Evolutionary conservation across 2,797 vertebrate genomes (phyloP), one percentile per base, ranked within the genome.

Genomic region (Fratercula arctica): DNA sequence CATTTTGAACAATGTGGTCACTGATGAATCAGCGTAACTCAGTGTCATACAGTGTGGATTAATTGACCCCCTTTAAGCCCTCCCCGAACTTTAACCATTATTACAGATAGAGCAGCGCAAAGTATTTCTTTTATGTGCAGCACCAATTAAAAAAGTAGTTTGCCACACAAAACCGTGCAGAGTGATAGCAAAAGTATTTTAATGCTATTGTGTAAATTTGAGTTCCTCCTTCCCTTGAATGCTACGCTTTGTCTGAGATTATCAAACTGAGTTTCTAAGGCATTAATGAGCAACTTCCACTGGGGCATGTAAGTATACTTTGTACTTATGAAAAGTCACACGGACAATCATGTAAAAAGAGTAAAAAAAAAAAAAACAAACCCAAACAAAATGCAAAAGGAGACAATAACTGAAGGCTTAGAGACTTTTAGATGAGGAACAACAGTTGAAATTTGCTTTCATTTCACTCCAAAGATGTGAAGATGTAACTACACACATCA

Each of bases 191-290:
- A 13, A 94, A 90, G 18, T 41, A 83, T 91, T 85, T 86, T 94
- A 93, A 94, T 66, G 33, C 45, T 75, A 19, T 35, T 93, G 60
- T 54, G 50, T 66, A 69, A 87, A 89, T 50, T 72, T 5, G 6
- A 68, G 76, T 87, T 93, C n/a, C 43, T 93, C 83, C 57, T 93
- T 95, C 66, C 67, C 85, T 94, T 67, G 83, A 93, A 95, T 72
- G 83, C 50, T 75, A 54, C 0, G 7, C 48, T 92, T 89, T 91
- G 85, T 85, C 82, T 89, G 63, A 66, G 67, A 70, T 87, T 76
- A 59, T 79, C 67, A 89, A 84, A 87, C 2, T 2, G 60, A 93
- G 60, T 92, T 93, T 68, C 43, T 86, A 91, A 85, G 66, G 59
- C 86, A 56, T 92, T 86, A 90, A 93, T 64, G 46, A 94, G 61